Evolutionary conservation across 2,888 invertebrate genomes (phyloP).

Genomic region (Hirtodrosophila alboralis): DNA sequence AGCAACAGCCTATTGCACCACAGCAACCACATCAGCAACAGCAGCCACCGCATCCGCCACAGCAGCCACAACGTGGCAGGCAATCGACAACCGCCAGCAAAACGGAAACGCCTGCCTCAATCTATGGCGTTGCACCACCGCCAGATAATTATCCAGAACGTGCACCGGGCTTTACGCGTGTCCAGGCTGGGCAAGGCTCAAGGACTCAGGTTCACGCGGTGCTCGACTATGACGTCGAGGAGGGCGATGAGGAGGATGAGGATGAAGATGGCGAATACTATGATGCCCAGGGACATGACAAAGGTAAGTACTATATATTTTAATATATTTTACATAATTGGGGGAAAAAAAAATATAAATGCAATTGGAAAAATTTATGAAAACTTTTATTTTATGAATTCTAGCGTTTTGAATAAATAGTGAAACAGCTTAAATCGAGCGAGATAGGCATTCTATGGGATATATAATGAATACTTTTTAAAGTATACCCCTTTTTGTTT

Average conservation of each 20-base stretch:
- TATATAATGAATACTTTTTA: too few species aligned
- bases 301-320: constrained; percentile 50
- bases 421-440: too few species aligned
- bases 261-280: constrained; percentile 81
- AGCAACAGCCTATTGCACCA: constrained; percentile 30
- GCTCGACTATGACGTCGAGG: constrained; percentile 84
- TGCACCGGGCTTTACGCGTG: constrained; percentile 88
- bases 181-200: constrained; percentile 86
- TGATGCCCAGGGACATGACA: constrained; percentile 73
- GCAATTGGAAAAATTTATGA: too few species aligned
- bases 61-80: constrained; percentile 39
- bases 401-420: too few species aligned
- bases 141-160: constrained; percentile 84
- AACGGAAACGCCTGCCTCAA: constrained; percentile 64
- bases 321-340: too few species aligned
- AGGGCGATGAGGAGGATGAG: constrained; percentile 82
- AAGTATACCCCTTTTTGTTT: too few species aligned
- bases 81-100: constrained; percentile 38
- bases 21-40: constrained; percentile 40
- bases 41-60: constrained; percentile 31
- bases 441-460: too few species aligned
- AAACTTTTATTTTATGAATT: too few species aligned
- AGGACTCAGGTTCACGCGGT: constrained; percentile 85
- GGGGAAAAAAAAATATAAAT: too few species aligned
- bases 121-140: constrained; percentile 62